Base-by-base conservation (phyloP, 1,140 invertebrate species). In the Ceratosolen fusciceps region DNA sequence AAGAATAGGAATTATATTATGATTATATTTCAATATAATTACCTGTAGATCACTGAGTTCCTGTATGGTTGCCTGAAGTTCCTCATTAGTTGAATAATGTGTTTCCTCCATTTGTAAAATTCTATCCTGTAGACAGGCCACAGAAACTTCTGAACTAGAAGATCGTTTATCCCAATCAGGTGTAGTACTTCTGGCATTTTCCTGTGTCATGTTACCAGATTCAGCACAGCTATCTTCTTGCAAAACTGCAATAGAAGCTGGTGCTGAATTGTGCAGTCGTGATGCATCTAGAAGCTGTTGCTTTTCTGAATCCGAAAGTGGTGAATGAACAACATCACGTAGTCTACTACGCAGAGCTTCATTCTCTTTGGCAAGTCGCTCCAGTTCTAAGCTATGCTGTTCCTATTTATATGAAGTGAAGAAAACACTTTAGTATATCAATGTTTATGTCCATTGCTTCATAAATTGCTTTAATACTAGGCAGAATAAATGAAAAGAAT, bases 41-140 rank as follows among this genome's bases (percentile, higher is more conserved):
- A 89, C 88, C 88, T 96, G 96, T 47, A 98, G 90, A 88, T 98
- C 97, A 49, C 96, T 95, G 74, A 98, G 90, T 90, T 98, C 97
- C 83, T 98, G 97, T 58, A 98, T 91, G 0, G 97, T 98, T 0
- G 97, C 97, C 90, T 98, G 97, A 0, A 98, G 91, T 89, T 98
- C 97, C 90, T 98, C 97, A 87, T 96, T 97, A n/a, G 97, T 98
- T 70, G 95, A 94, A 83, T 91, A 93, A 86, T 91, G 91, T 4
- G 91, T 92, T 80, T 92, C 92, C 81, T 92, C 92, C 91, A 92
- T 92, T 89, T 98, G 96, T 83, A 96, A 92, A 82, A 98, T 97
- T 84, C 96, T 93, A 86, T 98, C 97, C 88, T 98, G 97, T 54
- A 98, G 91, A 89, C 96, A 97, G 2, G 96, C 96, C 74, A 98